Evolutionary conservation across 2,888 invertebrate genomes (phyloP).

Genomic region (Epinotia ramella): DNA sequence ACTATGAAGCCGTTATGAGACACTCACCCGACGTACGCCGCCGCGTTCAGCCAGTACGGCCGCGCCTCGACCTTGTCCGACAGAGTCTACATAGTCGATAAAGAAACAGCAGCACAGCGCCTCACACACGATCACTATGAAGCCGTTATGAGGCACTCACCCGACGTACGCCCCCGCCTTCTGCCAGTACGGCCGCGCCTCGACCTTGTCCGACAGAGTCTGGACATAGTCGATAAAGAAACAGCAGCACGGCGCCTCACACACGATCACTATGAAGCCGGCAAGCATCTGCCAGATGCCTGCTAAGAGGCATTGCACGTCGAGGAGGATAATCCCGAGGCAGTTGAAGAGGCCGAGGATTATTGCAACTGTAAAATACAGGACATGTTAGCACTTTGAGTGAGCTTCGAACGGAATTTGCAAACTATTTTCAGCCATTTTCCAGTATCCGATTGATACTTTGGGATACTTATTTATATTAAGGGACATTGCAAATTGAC

Average conservation of each 20-base stretch:
- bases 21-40: too few relatives aligned
- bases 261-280: constrained; percentile 94
- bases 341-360: constrained; percentile 92
- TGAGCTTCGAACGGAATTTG: too few relatives aligned
- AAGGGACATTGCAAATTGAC: too few relatives aligned
- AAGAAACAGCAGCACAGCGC: too few relatives aligned
- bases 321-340: constrained; percentile 86
- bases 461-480: too few relatives aligned
- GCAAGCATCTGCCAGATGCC: constrained; percentile 95
- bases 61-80: too few relatives aligned
- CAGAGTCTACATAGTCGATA: too few relatives aligned
- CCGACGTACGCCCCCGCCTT: constrained; percentile 93
- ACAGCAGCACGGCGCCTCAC: constrained; percentile 99
- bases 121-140: not conserved
- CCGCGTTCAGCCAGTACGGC: too few relatives aligned
- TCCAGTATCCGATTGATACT: too few relatives aligned
- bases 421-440: too few relatives aligned
- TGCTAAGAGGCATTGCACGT: constrained; percentile 88
- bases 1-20: too few relatives aligned
- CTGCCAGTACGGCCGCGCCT: constrained; percentile 94
- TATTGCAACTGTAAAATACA: constrained; percentile 90
- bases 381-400: not conserved
- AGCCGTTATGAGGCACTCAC: constrained; percentile 85
- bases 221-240: constrained; percentile 98
- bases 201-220: constrained; percentile 92